Base-by-base conservation (phyloP, 2,113 vertebrate genomes). In the Bos indicus region DNA sequence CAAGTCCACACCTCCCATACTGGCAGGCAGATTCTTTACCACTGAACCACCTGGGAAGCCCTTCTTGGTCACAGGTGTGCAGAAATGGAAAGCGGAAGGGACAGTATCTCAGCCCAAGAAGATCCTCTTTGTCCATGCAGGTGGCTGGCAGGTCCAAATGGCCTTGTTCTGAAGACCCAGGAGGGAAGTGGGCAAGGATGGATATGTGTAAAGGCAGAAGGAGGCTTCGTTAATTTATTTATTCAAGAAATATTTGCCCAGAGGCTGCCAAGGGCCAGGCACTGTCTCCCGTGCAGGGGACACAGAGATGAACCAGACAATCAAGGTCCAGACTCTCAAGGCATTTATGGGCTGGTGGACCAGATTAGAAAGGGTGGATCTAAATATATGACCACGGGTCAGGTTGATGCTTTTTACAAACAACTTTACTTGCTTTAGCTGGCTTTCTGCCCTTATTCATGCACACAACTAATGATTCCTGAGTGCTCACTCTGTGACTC, bases 401-500 rank as follows among this genome's bases (percentile, higher is more conserved):
- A 71, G 2, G 4, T 10, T 2, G 52, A 40, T 17, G 40, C 36
- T 9, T 51, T 36, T n/a, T 25, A 51, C 85, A 74, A 59, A 62
- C 40, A 40, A 36, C 28, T 36, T 51, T 26, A 1, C 6, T 23
- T 48, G 56, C 67, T 59, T 25, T 28, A 11, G 11, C 2, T 23
- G 11, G 83, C 48, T 28, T 10, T 30, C 19, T 6, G 1, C 59
- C 51, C 56, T 51, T 2, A 6, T 11, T 90, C 40, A 11, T 2
- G 14, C 64, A 26, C 0, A 6, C 19, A 3, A 1, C 6, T 9
- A n/a, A 9, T 33, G n/a, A 4, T 12, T 36, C 11, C 33, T 6
- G 33, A n/a, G 30, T 1, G 17, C 28, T 5, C 19, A 1, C 28
- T 19, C 84, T 1, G 6, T 15, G 33, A 25, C 15, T 19, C 5